Evolutionary conservation across 1,140 invertebrate species (phyloP), one percentile per base, ranked within the genome.

Genomic region (Macrocentrus cingulum): DNA sequence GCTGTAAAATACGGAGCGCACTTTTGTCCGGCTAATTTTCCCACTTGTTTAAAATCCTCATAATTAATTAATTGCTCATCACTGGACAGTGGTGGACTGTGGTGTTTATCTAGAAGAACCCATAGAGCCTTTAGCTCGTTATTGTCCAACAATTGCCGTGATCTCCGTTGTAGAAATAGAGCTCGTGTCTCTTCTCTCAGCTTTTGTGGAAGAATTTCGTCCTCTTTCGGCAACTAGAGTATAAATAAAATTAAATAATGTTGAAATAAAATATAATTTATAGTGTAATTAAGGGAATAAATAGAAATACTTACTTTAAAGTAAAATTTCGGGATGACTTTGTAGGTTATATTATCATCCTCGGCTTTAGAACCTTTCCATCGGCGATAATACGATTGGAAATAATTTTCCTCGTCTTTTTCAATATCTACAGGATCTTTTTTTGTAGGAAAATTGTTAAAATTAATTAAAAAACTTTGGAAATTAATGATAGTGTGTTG

Each of bases 41-140:
- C 83, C 11, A 95, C 87, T 75, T 87, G 88, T 60, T 87, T 84
- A 69, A 92, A 97, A 66, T 94, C 90, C 42, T 87, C 80, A 75
- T 95, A 96, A 74, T 88, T 90, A 29, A 96, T 91, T 62, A 91
- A 85, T 54, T 94, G 85, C 65, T 95, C 91, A 34, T 92, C 89
- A 44, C 84, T 85, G 15, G 81, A 79, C 36, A 81, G 76, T 1
- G 88, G 85, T 23, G 85, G 84, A 50, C 86, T 90, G 62, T 92
- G 88, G 60, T 93, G 85, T 60, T 90, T 87, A 68, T 95, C 90
- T 52, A 97, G 75, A 18, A 93, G 75, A 36, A 85, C 83, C 91
- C 92, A 96, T 1, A 97, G 72, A 37, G 88, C 84, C 76, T 92
- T 92, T 25, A 97, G 72, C 77, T 97, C 94, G 66, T 90, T 87